These are phyloP conservation scores for Typhlichthys eigenmanni DNA, from an alignment of 2,797 vertebrate species.

Conservation along the genomic window DNA sequence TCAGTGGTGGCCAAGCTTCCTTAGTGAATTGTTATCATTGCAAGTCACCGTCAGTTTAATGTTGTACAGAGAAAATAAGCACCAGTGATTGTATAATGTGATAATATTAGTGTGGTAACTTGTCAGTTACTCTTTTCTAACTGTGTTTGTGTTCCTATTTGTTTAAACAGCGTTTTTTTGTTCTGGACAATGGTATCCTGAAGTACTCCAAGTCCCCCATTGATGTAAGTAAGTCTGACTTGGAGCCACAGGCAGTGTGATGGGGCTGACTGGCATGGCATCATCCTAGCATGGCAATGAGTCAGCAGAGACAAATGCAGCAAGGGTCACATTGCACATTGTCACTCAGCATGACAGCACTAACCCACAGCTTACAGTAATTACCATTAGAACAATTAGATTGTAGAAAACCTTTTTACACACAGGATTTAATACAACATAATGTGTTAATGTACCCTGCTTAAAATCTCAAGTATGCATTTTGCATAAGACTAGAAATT, in stretches of 20 bases:
- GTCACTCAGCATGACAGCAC: slow-evolving; percentile 25
- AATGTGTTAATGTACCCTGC: neutral
- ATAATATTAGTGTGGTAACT: neutral
- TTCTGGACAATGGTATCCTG: slow-evolving; percentile 97
- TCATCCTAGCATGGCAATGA: slow-evolving; percentile 44
- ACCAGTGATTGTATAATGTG: no score
- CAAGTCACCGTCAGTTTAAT: slow-evolving; percentile 5
- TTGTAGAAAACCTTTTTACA: no score
- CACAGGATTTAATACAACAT: neutral
- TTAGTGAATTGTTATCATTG: neutral
- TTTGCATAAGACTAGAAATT: neutral
- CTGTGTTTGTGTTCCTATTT: slow-evolving; percentile 37
- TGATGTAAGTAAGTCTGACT: slow-evolving; percentile 89
- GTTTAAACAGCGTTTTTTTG: slow-evolving; percentile 91
- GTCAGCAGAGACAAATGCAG: slow-evolving; percentile 62
- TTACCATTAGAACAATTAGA: slow-evolving; percentile 7
- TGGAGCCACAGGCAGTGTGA: slow-evolving; percentile 41
- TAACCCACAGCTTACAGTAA: neutral
- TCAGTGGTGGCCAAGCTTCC: no score
- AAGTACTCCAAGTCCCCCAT: slow-evolving; percentile 98
- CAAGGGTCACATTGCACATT: slow-evolving; percentile 24
- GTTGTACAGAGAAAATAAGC: no score
- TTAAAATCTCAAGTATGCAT: neutral
- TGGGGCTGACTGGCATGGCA: slow-evolving; percentile 41
- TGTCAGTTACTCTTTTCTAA: slow-evolving; percentile 15